Evolutionary conservation across 2,113 vertebrate species (phyloP).

Genomic region (Chloropsis cyanopogon): DNA sequence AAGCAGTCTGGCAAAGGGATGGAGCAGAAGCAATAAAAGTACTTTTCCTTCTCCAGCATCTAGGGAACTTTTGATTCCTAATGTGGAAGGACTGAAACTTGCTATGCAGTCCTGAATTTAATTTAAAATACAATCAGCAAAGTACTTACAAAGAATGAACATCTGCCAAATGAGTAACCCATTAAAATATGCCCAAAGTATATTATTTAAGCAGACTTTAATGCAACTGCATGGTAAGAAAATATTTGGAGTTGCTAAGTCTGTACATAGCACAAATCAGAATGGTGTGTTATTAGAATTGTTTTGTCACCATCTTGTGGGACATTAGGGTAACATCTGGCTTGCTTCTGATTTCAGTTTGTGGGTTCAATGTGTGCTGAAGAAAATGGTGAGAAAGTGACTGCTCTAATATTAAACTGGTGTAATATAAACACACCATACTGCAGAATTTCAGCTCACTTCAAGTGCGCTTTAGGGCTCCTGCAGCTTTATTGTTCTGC

Average conservation of each 20-base stretch:
- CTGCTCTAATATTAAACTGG: not conserved
- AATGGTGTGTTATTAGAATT: not conserved
- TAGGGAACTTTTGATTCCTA: not conserved
- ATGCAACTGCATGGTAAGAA: not conserved
- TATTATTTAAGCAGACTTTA: not conserved
- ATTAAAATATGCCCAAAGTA: not conserved
- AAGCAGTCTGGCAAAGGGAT: not conserved
- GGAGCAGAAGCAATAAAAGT: not conserved
- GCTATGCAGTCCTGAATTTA: not conserved
- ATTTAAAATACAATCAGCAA: constrained; percentile 3
- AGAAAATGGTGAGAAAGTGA: not conserved
- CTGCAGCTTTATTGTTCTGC: not conserved
- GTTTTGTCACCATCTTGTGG: constrained; percentile 43
- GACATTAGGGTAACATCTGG: constrained; percentile 9
- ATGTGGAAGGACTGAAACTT: not conserved
- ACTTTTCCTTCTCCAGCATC: not conserved
- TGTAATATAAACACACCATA: not conserved
- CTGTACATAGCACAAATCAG: not conserved
- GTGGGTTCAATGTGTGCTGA: not conserved
- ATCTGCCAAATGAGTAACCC: not conserved
- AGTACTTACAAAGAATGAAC: not conserved
- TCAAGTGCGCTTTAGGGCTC: not conserved
- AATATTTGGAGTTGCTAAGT: not conserved
- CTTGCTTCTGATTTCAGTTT: not conserved
- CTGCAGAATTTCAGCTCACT: not conserved